Evolutionary conservation across 2,888 invertebrate genomes (phyloP).

Genomic region (Stenchaetothrips biformis): DNA sequence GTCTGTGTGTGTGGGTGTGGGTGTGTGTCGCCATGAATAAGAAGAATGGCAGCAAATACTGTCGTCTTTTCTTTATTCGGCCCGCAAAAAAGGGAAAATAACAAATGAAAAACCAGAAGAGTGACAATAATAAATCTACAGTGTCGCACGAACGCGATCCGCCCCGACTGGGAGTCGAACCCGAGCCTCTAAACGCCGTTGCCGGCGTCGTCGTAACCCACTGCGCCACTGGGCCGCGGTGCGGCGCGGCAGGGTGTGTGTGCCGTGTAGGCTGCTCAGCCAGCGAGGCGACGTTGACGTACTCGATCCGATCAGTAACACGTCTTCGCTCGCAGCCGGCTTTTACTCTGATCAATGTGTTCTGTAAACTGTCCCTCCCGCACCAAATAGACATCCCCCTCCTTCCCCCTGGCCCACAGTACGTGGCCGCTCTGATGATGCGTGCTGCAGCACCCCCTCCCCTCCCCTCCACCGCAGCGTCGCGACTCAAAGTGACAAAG

Average conservation of each 20-base stretch:
- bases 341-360: neutral
- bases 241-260: neutral
- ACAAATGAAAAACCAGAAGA: too few relatives aligned
- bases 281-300: neutral
- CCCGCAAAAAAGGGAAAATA: too few relatives aligned
- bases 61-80: too few relatives aligned
- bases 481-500: conserved; percentile 15
- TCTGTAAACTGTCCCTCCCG: neutral
- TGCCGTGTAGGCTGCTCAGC: neutral
- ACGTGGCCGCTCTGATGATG: neutral
- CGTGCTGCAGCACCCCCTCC: neutral
- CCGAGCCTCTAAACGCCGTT: too few relatives aligned
- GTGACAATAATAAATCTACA: too few relatives aligned
- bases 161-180: too few relatives aligned
- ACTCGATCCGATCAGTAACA: neutral
- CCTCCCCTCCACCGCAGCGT: neutral
- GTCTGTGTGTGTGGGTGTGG: too few relatives aligned
- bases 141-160: too few relatives aligned
- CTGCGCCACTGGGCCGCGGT: neutral
- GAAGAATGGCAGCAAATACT: too few relatives aligned
- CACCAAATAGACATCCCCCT: neutral
- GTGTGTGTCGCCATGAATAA: too few relatives aligned
- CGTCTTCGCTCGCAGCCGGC: neutral
- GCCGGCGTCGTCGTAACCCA: too few relatives aligned
- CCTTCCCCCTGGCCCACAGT: neutral